These are phyloP conservation scores for Rhinolophus ferrumequinum DNA, from an alignment of 2,113 vertebrate species.

Conservation along the genomic window DNA sequence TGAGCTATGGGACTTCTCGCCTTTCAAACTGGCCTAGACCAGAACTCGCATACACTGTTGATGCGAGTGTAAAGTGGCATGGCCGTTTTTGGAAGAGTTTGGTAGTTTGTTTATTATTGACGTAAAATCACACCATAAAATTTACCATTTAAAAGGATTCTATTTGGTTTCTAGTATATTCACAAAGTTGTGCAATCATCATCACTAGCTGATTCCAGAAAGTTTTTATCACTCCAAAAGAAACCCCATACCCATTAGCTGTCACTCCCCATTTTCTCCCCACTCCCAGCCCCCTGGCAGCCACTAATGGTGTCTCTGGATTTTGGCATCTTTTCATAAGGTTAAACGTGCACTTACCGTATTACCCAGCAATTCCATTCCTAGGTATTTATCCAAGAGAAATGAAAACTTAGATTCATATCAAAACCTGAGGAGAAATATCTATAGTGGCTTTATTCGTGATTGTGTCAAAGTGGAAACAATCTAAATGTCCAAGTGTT, in stretches of 20 bases:
- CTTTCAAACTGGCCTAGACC: not conserved
- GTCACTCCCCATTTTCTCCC: no score
- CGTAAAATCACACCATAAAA: not conserved
- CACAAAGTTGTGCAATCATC: not conserved
- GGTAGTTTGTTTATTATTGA: not conserved
- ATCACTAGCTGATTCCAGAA: not conserved
- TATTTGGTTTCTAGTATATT: not conserved
- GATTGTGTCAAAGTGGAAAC: not conserved
- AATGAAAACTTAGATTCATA: not conserved
- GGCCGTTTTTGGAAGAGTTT: not conserved
- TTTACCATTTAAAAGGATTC: not conserved
- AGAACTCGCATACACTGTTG: no score
- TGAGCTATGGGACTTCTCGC: not conserved
- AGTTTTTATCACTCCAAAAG: not conserved
- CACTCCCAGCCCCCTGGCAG: not conserved
- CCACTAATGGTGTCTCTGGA: not conserved
- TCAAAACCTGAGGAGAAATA: not conserved
- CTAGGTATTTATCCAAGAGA: not conserved
- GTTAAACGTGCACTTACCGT: not conserved
- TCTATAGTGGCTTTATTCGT: not conserved
- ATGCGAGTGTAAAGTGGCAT: no score
- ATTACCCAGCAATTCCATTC: not conserved
- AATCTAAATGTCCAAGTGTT: fast-evolving
- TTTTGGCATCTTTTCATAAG: not conserved
- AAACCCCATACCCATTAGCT: not conserved